A percentile compares a stretch with the other conserved stretches of the same genome.
These are phyloP conservation scores for Scaptomyza polygonia DNA, from an alignment of 2,888 invertebrate genomes.

Conservation along the genomic window DNA sequence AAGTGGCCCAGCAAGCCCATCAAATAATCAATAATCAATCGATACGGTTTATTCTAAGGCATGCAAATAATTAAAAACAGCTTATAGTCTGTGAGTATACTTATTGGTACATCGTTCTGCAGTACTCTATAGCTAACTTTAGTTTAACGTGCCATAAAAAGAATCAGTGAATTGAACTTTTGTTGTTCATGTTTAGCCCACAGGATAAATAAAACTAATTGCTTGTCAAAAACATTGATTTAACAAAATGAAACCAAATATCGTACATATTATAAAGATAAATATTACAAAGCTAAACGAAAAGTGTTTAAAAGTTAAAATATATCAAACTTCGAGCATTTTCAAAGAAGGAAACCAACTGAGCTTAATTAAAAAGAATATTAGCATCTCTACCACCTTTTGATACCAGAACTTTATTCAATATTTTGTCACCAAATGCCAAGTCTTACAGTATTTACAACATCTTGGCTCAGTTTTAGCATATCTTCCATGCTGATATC, in stretches of 20 bases:
- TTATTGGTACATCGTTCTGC: neutral
- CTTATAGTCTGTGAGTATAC: neutral
- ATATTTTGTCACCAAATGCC: neutral
- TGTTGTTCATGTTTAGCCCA: neutral
- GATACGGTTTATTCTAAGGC: conserved; percentile 21
- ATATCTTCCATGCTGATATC: conserved; percentile 4
- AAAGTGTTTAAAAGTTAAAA: too few species aligned
- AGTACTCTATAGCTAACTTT: neutral
- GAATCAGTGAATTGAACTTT: neutral
- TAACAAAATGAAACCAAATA: neutral
- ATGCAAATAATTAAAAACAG: conserved; percentile 1
- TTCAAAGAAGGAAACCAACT: too few species aligned
- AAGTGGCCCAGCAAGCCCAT: neutral
- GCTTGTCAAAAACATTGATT: neutral
- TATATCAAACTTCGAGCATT: too few species aligned
- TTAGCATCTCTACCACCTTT: too few species aligned
- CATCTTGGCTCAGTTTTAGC: conserved; percentile 16
- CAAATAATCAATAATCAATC: conserved; percentile 51
- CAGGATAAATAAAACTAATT: too few species aligned
- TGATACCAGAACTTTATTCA: too few species aligned
- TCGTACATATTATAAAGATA: neutral
- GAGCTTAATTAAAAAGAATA: too few species aligned
- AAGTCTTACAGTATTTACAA: neutral
- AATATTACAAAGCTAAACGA: neutral
- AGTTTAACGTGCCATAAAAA: neutral